Evolutionary conservation across 2,888 invertebrate genomes (phyloP).

Genomic region (Dryadula phaetusa): DNA sequence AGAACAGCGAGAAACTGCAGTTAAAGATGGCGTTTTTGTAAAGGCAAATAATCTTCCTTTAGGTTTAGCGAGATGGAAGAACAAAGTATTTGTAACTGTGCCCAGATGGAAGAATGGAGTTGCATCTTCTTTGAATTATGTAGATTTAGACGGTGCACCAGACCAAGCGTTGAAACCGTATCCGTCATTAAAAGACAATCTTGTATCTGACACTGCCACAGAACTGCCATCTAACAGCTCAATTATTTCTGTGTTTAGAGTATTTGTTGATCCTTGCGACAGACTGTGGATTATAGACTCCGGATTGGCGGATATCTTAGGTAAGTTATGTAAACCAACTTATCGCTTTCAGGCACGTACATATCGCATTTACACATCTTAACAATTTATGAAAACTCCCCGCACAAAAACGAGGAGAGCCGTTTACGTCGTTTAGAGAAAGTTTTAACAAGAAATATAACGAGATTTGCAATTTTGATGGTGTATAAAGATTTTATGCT

Average conservation of each 20-base stretch:
- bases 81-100: constrained; percentile 88
- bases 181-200: constrained; percentile 91
- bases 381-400: constrained; percentile 25
- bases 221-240: constrained; percentile 83
- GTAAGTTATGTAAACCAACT: constrained; percentile 59
- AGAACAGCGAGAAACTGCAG: constrained; percentile 83
- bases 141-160: constrained; percentile 85
- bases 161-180: constrained; percentile 90
- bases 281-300: constrained; percentile 93
- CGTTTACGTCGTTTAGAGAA: constrained; percentile 29
- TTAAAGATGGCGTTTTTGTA: constrained; percentile 85
- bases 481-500: background rate
- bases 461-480: background rate
- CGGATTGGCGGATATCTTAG: constrained; percentile 90
- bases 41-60: constrained; percentile 88
- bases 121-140: constrained; percentile 87
- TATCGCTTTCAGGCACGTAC: constrained; percentile 35
- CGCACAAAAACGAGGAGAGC: constrained; percentile 20
- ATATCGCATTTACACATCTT: constrained; percentile 25
- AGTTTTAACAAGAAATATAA: constrained; percentile 14
- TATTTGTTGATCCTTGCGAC: constrained; percentile 90
- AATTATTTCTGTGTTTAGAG: constrained; percentile 89
- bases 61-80: constrained; percentile 88
- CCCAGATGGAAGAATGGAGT: constrained; percentile 90
- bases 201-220: constrained; percentile 84